Base-by-base conservation (phyloP, 2,797 vertebrate species). In the Mus spretus region DNA sequence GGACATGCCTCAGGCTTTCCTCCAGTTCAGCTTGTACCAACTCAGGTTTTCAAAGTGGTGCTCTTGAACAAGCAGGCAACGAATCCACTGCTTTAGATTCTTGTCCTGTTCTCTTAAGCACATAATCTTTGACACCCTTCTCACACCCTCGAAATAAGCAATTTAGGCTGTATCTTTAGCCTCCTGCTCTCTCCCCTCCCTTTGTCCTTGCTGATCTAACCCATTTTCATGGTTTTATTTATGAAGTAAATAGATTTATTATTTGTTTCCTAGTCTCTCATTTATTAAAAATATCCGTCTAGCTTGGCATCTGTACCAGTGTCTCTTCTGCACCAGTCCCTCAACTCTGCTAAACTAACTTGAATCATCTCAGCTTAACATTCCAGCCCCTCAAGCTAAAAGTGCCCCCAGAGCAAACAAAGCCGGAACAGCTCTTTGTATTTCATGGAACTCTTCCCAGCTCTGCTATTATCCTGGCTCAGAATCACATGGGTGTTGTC, bases 361-460 rank as follows among this genome's bases (percentile, higher is more conserved):
- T 77, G 44, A 89, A 75, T 96, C 77, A 65, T 57, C 53, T 89
- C 31, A 75, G n/a, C 55, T 40, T 95, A 91, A 89, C 59, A 88
- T 84, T 89, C 34, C 6, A 94, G 83, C 24, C n/a, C 19, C 53
- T 93, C 59, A 80, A 89, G 50, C 12, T 80, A 81, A 96, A 92
- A n/a, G 34, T 72, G 34, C n/a, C 31, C 82, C 37, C 24, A 4
- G 34, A 74, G 31, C 44, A 83, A 82, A 94, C 34, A 94, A 85
- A 57, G 84, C 31, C 70, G 91, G 37, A 79, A 93, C 22, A 97
- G 17, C n/a, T 87, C 34, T 11, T 86, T 88, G 44, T 8, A 24
- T 94, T 94, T 97, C 75, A 67, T 94, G n/a, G 89, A 14, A 65
- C 31, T 90, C 61, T 77, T n/a, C 37, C 94, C 13, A 82, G 78